A percentile compares a stretch with the other conserved stretches of the same genome.
Evolutionary conservation across 2,797 vertebrate species (phyloP).

Genomic region (Gymnocypris eckloni): DNA sequence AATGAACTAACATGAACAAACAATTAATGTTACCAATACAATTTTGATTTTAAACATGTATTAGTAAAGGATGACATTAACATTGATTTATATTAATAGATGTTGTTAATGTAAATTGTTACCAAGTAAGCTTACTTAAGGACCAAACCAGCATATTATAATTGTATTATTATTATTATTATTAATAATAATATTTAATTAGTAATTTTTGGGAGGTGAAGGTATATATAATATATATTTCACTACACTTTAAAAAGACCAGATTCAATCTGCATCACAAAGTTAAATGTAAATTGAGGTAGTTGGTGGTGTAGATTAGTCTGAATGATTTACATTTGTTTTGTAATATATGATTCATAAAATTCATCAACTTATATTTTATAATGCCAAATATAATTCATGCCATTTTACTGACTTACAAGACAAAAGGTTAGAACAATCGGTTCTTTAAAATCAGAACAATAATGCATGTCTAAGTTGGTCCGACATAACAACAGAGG

Average conservation of each 20-base stretch:
- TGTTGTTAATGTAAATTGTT: neutral
- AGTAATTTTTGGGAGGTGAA: neutral
- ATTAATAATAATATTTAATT: too few species aligned
- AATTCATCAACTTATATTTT: constrained; percentile 6
- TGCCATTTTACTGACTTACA: constrained; percentile 32
- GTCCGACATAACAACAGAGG: constrained; percentile 53
- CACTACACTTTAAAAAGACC: constrained; percentile 31
- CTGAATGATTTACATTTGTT: neutral
- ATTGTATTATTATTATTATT: too few species aligned
- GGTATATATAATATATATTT: neutral
- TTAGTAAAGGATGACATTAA: neutral
- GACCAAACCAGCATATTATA: too few species aligned
- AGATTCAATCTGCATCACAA: constrained; percentile 58
- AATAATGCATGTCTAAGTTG: constrained; percentile 47
- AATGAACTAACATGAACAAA: too few species aligned
- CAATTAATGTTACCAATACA: neutral
- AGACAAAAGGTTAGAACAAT: constrained; percentile 32
- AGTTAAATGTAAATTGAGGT: constrained; percentile 44
- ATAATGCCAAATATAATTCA: constrained; percentile 25
- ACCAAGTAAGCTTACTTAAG: too few species aligned
- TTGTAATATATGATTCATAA: neutral
- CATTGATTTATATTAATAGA: neutral
- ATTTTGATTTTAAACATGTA: neutral
- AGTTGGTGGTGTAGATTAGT: neutral
- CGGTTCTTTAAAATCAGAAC: constrained; percentile 31